Evolutionary conservation across 1,140 invertebrate genomes (phyloP).

Genomic region (Drosophila rhopaloa): DNA sequence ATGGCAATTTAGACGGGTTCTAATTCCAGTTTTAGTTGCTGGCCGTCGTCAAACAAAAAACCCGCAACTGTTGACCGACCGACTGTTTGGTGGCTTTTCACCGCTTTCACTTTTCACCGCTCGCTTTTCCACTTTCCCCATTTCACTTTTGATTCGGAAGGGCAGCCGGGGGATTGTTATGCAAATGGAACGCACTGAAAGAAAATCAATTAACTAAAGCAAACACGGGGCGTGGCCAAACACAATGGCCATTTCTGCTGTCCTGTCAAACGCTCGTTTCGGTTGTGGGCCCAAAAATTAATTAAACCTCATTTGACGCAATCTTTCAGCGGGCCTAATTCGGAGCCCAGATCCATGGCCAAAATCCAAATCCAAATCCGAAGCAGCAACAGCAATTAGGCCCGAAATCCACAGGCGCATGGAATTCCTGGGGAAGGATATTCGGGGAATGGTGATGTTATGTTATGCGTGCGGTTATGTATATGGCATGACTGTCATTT

Average conservation of each 20-base stretch:
- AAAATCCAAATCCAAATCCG: slow-evolving; percentile 14
- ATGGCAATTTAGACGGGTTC: slow-evolving; percentile 31
- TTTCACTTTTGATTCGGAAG: slow-evolving; percentile 14
- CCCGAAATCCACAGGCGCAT: slow-evolving; percentile 31
- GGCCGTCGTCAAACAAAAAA: slow-evolving; percentile 40
- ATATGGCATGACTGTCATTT: slow-evolving; percentile 75
- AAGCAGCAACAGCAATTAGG: slow-evolving; percentile 59
- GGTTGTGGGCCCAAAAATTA: slow-evolving; percentile 61
- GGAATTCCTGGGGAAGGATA: slow-evolving; percentile 39
- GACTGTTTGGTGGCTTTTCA: slow-evolving; percentile 36
- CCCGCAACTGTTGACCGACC: slow-evolving; percentile 31
- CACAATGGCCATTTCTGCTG: slow-evolving; percentile 33
- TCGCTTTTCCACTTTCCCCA: slow-evolving; percentile 9
- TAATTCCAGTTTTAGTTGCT: slow-evolving; percentile 43
- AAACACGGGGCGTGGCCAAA: slow-evolving; percentile 53
- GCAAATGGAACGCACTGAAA: slow-evolving; percentile 76
- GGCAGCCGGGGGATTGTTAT: slow-evolving; percentile 57
- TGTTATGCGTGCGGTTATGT: slow-evolving; percentile 50
- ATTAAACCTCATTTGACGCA: slow-evolving; percentile 75
- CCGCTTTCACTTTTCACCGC: slow-evolving; percentile 42
- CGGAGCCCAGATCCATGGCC: slow-evolving; percentile 17
- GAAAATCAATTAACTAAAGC: slow-evolving; percentile 80
- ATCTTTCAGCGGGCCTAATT: slow-evolving; percentile 53
- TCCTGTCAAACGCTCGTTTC: slow-evolving; percentile 44
- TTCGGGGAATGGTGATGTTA: slow-evolving; percentile 25